Evolutionary conservation across 2,888 invertebrate species (phyloP).

Genomic region (Diarsia mendica): DNA sequence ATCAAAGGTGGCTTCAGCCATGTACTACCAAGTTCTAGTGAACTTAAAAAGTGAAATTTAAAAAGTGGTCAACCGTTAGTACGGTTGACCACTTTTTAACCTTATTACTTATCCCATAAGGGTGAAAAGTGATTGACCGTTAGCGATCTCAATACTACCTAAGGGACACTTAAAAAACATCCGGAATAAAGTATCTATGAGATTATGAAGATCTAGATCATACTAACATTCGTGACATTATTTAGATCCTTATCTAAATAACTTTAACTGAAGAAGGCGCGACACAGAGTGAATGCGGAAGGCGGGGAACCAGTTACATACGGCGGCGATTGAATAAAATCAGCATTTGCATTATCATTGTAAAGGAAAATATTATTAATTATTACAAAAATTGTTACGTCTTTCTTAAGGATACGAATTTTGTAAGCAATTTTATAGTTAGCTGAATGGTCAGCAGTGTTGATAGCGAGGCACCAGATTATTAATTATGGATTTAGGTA

Average conservation of each 20-base stretch:
- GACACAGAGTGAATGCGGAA: not conserved
- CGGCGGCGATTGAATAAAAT: not conserved
- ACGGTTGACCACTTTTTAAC: too few species aligned
- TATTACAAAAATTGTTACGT: not conserved
- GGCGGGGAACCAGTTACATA: not conserved
- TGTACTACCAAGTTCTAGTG: too few species aligned
- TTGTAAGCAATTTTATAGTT: not conserved
- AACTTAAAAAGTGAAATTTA: too few species aligned
- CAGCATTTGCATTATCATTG: conserved; percentile 2
- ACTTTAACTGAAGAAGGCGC: not conserved
- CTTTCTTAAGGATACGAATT: not conserved
- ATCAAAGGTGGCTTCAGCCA: conserved; percentile 3
- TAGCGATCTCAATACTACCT: too few species aligned
- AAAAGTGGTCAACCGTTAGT: not conserved
- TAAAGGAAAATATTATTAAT: conserved; percentile 6
- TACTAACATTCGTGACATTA: not conserved
- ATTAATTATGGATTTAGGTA: not conserved
- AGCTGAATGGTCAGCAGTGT: not conserved
- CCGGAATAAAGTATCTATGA: too few species aligned
- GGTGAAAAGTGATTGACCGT: too few species aligned
- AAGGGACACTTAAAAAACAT: too few species aligned
- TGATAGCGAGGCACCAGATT: not conserved
- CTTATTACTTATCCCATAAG: too few species aligned
- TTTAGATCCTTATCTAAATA: not conserved
- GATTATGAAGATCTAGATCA: too few species aligned